Percentiles rank a stretch among this genome's conserved stretches.
These are phyloP conservation scores for Drosophila yakuba DNA, from an alignment of 1,140 invertebrate species.

Conservation along the genomic window DNA sequence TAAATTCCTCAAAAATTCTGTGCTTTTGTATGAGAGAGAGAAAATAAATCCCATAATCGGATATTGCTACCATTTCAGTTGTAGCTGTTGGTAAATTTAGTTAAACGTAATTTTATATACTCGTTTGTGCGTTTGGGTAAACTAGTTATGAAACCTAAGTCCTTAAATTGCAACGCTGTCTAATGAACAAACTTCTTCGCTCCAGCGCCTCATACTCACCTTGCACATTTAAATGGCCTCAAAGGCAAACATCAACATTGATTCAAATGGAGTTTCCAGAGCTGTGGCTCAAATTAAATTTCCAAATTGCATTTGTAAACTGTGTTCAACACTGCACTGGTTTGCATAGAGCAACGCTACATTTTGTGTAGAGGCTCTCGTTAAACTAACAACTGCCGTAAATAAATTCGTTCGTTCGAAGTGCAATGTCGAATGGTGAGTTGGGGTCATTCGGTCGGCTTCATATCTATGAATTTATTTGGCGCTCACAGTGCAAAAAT, in stretches of 20 bases:
- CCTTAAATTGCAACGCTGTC: neutral
- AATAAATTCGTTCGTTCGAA: slow-evolving; percentile 27
- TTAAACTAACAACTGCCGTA: slow-evolving; percentile 12
- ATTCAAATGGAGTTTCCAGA: neutral
- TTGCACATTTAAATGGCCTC: neutral
- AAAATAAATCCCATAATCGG: neutral
- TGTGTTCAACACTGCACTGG: neutral
- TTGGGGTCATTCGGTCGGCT: slow-evolving; percentile 24
- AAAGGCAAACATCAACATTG: slow-evolving; percentile 16
- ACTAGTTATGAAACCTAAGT: neutral
- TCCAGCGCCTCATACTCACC: neutral
- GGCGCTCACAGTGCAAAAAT: slow-evolving; percentile 33
- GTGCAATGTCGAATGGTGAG: slow-evolving; percentile 15
- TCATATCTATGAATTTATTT: slow-evolving; percentile 49
- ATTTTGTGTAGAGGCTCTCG: slow-evolving; percentile 7
- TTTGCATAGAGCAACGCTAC: neutral
- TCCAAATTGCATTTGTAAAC: neutral
- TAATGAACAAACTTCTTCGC: slow-evolving; percentile 3
- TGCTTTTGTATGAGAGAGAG: too few relatives aligned
- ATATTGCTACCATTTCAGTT: neutral
- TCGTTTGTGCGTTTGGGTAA: neutral
- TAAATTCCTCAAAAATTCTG: too few relatives aligned
- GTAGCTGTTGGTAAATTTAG: neutral
- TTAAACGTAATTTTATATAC: neutral
- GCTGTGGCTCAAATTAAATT: slow-evolving; percentile 30